phyloP scores from a whole-genome alignment of 2,888 invertebrate genomes.

The Tyria jacobaeae region DNA sequence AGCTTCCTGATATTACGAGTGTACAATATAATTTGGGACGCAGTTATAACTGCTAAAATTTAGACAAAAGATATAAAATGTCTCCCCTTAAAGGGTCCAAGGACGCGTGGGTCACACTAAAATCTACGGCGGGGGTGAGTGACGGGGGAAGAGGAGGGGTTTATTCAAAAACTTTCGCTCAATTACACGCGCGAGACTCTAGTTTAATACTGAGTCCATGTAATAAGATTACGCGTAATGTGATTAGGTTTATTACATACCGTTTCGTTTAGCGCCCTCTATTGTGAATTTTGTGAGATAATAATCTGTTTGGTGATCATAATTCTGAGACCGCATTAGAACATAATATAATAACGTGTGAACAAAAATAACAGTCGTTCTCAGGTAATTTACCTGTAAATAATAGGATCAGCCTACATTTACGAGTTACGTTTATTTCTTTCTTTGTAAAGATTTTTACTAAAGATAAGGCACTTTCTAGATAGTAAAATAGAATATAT shows the following conservation, averaged over 20 bases:
- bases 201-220: slow-evolving; percentile 50
- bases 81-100: slow-evolving; percentile 41
- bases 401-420: slow-evolving; percentile 39
- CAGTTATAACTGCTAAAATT: slow-evolving; percentile 48
- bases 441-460: slow-evolving; percentile 33
- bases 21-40: slow-evolving; percentile 43
- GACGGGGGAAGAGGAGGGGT: slow-evolving; percentile 12
- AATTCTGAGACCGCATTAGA: slow-evolving; percentile 28
- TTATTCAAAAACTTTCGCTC: slow-evolving; percentile 57
- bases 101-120: slow-evolving; percentile 38
- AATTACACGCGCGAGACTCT: slow-evolving; percentile 52
- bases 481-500: not conserved
- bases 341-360: slow-evolving; percentile 37
- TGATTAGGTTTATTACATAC: slow-evolving; percentile 46
- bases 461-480: not conserved
- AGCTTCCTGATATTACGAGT: slow-evolving; percentile 46
- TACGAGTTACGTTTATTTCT: slow-evolving; percentile 32
- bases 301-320: slow-evolving; percentile 41
- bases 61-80: slow-evolving; percentile 51
- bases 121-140: slow-evolving; percentile 31
- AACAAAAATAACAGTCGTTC: slow-evolving; percentile 26
- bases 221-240: slow-evolving; percentile 54
- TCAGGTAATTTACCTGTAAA: slow-evolving; percentile 43
- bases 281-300: slow-evolving; percentile 44
- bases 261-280: slow-evolving; percentile 45